phyloP scores from a whole-genome alignment of 37 sponge, comb jelly and placozoan species.

The Axinella damicornis region DNA sequence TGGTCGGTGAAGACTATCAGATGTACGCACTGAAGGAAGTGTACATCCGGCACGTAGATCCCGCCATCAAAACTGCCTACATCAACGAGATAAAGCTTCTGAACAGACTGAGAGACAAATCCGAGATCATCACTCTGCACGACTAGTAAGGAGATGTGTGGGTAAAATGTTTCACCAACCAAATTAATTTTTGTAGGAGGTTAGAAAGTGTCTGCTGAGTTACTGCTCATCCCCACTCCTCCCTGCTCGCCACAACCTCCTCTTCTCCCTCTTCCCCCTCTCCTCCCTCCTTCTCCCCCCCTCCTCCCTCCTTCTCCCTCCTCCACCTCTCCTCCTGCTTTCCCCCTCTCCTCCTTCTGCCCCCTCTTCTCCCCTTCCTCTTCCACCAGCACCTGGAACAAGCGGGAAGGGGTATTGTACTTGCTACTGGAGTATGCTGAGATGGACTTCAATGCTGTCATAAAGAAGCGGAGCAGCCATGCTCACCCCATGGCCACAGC shows the following conservation, averaged over 20 bases:
- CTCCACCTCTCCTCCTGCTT: too few species aligned
- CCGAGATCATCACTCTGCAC: conserved; percentile 66
- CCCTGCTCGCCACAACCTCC: too few species aligned
- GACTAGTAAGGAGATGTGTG: conserved; percentile 84
- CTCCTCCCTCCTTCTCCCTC: neutral
- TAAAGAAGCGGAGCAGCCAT: neutral
- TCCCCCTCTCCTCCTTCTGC: neutral
- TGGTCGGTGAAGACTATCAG: conserved; percentile 45
- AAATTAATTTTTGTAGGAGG: too few species aligned
- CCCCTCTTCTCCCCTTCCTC: neutral
- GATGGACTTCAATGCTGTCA: conserved; percentile 67
- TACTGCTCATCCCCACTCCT: too few species aligned
- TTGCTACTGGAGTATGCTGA: conserved; percentile 82
- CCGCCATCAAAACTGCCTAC: conserved; percentile 28
- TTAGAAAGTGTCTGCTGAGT: too few species aligned
- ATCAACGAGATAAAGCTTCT: conserved; percentile 75
- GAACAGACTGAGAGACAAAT: conserved; percentile 39
- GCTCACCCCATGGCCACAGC: conserved; percentile 23
- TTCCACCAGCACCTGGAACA: conserved; percentile 51
- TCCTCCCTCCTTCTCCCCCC: neutral
- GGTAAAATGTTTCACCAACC: too few species aligned
- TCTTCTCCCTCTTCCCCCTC: too few species aligned
- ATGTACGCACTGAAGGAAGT: conserved; percentile 80
- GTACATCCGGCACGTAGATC: conserved; percentile 34
- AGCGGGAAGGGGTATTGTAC: conserved; percentile 21